Conservation (phyloP, 2,113 vertebrate species). For the Podarcis cretensis region DNA sequence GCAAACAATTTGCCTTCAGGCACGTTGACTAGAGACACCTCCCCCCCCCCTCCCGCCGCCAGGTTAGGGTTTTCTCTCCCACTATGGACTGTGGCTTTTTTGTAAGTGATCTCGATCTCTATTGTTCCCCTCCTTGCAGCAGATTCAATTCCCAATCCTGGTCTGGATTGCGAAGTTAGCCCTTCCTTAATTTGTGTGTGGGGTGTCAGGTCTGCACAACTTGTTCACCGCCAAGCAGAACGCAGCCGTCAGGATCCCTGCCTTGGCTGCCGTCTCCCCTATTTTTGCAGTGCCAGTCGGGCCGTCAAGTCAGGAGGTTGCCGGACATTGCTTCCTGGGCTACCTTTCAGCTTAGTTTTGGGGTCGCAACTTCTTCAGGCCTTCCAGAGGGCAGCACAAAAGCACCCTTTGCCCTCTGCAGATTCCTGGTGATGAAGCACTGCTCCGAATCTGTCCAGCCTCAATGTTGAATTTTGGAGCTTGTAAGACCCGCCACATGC, state of each 20-base stretch:
- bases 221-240: too few relatives aligned
- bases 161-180: background rate
- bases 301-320: too few relatives aligned
- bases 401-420: background rate
- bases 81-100: background rate
- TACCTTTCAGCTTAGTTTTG: background rate
- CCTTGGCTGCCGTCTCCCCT: too few relatives aligned
- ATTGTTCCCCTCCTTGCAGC: background rate
- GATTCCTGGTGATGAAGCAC: background rate
- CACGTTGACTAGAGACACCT: too few relatives aligned
- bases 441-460: background rate
- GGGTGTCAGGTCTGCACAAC: too few relatives aligned
- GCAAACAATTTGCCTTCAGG: background rate
- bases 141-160: background rate
- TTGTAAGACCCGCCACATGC: background rate
- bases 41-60: rapidly evolving
- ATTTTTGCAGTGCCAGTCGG: too few relatives aligned
- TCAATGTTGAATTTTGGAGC: background rate
- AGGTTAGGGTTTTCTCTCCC: background rate
- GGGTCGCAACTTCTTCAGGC: background rate
- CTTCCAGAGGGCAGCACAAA: background rate
- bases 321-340: background rate
- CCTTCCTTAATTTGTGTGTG: too few relatives aligned
- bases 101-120: background rate
- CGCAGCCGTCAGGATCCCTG: too few relatives aligned